These are phyloP conservation scores for Lophochroa leadbeateri DNA, from an alignment of 2,113 vertebrate genomes.

Conservation along the genomic window DNA sequence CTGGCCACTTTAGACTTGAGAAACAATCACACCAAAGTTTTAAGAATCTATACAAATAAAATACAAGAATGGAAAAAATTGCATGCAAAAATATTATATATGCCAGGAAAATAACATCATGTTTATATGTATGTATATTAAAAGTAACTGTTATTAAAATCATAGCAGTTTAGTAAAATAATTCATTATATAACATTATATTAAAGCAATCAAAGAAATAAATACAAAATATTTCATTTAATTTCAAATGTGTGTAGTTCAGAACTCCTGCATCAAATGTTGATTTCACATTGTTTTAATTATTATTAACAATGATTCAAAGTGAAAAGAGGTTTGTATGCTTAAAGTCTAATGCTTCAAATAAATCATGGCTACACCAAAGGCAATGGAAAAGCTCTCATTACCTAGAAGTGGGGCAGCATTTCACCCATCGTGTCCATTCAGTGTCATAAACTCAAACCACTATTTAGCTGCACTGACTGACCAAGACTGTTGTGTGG, in stretches of 20 bases:
- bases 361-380: neutral
- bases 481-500: neutral
- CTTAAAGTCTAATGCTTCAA: neutral
- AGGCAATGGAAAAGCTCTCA: neutral
- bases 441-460: neutral
- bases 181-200: neutral
- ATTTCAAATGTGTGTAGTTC: neutral
- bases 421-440: neutral
- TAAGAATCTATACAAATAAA: neutral
- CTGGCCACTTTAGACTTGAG: neutral
- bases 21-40: neutral
- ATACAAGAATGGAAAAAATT: neutral
- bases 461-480: neutral
- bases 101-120: neutral
- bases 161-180: neutral
- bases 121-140: neutral
- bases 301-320: neutral
- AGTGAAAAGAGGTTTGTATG: neutral
- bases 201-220: neutral
- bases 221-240: neutral
- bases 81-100: neutral
- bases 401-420: neutral
- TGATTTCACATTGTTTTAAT: neutral
- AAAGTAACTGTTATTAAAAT: neutral
- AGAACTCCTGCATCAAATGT: neutral